Percentiles rank a stretch among this genome's conserved stretches.
Conservation (phyloP, 2,888 invertebrate genomes). For the Dynastes maya region DNA sequence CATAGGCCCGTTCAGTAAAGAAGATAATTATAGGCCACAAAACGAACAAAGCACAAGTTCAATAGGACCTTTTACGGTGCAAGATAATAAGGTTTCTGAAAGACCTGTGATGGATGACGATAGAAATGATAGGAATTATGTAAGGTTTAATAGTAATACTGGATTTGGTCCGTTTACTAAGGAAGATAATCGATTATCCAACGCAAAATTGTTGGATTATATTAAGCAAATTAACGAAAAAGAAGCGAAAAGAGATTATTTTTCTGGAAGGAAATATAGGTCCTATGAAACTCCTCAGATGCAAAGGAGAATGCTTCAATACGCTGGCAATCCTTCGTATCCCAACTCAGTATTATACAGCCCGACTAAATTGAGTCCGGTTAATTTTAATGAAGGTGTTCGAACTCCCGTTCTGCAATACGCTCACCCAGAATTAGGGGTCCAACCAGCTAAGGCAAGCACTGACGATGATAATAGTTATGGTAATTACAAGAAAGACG, state of each 20-base stretch:
- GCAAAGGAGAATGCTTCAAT: constrained; percentile 82
- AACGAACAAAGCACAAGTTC: constrained; percentile 69
- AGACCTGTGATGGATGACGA: constrained; percentile 52
- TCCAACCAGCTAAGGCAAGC: constrained; percentile 81
- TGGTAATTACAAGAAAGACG: constrained; percentile 52
- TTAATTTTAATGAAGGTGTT: constrained; percentile 80
- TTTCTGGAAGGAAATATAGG: constrained; percentile 69
- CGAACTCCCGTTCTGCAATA: constrained; percentile 85
- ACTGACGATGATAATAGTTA: constrained; percentile 64
- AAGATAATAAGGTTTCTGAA: constrained; percentile 70
- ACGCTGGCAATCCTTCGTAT: constrained; percentile 76
- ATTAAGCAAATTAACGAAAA: constrained; percentile 80
- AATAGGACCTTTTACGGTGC: constrained; percentile 76
- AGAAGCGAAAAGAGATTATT: constrained; percentile 77
- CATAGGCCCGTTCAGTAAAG: constrained; percentile 74
- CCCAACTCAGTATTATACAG: constrained; percentile 80
- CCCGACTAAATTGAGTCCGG: constrained; percentile 74
- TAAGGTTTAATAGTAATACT: constrained; percentile 59
- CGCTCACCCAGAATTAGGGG: constrained; percentile 85
- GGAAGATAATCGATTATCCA: constrained; percentile 74
- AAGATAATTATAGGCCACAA: constrained; percentile 74
- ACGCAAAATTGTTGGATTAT: constrained; percentile 77
- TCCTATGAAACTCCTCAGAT: constrained; percentile 73
- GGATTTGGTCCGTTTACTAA: constrained; percentile 77
- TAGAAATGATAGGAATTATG: constrained; percentile 58